Evolutionary conservation across 2,888 invertebrate genomes (phyloP).

Genomic region (Ochropleura plecta): DNA sequence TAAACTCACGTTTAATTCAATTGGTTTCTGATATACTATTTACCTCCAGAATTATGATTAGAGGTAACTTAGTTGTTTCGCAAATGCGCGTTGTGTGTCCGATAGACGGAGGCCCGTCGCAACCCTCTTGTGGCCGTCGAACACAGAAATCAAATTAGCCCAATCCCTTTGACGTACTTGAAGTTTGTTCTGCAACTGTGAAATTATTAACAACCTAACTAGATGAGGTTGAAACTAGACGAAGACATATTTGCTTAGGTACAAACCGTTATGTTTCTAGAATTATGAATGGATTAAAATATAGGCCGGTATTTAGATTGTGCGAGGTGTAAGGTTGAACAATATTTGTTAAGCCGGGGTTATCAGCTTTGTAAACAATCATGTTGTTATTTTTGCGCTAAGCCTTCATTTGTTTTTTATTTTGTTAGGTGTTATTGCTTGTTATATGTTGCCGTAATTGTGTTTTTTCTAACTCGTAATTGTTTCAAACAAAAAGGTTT

Average conservation of each 20-base stretch:
- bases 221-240: slow-evolving; percentile 59
- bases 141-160: slow-evolving; percentile 84
- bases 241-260: slow-evolving; percentile 60
- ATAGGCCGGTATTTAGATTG: slow-evolving; percentile 31
- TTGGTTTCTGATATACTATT: slow-evolving; percentile 17
- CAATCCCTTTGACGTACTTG: slow-evolving; percentile 81
- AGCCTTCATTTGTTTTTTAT: slow-evolving; percentile 45
- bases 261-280: slow-evolving; percentile 44
- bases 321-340: slow-evolving; percentile 26
- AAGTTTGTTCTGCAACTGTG: slow-evolving; percentile 76
- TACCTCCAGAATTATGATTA: slow-evolving; percentile 34
- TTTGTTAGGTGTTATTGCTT: slow-evolving; percentile 38
- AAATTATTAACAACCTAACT: slow-evolving; percentile 76
- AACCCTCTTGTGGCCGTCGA: slow-evolving; percentile 76
- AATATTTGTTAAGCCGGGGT: slow-evolving; percentile 43
- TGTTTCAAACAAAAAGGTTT: slow-evolving; percentile 6
- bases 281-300: slow-evolving; percentile 54
- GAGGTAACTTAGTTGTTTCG: slow-evolving; percentile 65
- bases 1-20: slow-evolving; percentile 2
- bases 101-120: slow-evolving; percentile 61
- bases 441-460: slow-evolving; percentile 16
- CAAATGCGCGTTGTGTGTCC: slow-evolving; percentile 75
- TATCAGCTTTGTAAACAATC: slow-evolving; percentile 42
- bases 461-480: slow-evolving; percentile 25
- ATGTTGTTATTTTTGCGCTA: slow-evolving; percentile 41